Percentiles rank a stretch among this genome's conserved stretches.
These are phyloP conservation scores for Siniperca undulata DNA, from an alignment of 2,797 vertebrate species.

Conservation along the genomic window DNA sequence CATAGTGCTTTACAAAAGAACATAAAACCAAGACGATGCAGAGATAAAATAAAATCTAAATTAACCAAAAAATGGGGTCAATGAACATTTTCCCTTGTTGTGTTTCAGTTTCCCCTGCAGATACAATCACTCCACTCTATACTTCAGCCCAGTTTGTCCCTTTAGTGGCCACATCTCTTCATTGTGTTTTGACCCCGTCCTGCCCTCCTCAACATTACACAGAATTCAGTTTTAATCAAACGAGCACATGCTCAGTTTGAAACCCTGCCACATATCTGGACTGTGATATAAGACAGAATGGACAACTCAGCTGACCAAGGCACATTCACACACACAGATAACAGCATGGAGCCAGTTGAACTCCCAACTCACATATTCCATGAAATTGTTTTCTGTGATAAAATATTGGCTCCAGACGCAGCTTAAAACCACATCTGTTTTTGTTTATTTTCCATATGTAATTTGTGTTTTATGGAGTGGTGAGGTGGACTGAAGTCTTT, in stretches of 20 bases:
- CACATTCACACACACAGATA: not conserved
- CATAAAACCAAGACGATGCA: not conserved
- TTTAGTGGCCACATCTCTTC: conserved; percentile 34
- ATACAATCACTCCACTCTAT: not conserved
- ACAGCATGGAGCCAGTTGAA: not conserved
- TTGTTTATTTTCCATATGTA: conserved; percentile 14
- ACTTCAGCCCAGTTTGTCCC: conserved; percentile 23
- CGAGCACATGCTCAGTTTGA: conserved; percentile 50
- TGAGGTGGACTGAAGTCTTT: not conserved
- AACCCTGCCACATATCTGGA: conserved; percentile 29
- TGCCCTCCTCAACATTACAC: conserved; percentile 7
- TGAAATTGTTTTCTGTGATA: conserved; percentile 14
- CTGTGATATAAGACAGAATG: conserved; percentile 41
- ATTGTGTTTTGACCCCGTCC: conserved; percentile 30
- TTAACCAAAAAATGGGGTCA: not conserved
- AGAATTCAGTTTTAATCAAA: conserved; percentile 41
- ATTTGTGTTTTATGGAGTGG: conserved; percentile 4
- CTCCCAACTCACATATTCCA: not conserved
- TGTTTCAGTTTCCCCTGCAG: not conserved
- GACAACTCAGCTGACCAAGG: conserved; percentile 1
- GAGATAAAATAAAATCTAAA: not conserved
- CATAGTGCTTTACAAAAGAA: not conserved
- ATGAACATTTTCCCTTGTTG: not conserved
- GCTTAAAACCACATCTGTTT: conserved; percentile 8
- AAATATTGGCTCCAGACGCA: conserved; percentile 31